A percentile compares a stretch with the other conserved stretches of the same genome.
Conservation (phyloP, 2,797 vertebrate genomes). For the Lepidocolaptes lacrymiger region DNA sequence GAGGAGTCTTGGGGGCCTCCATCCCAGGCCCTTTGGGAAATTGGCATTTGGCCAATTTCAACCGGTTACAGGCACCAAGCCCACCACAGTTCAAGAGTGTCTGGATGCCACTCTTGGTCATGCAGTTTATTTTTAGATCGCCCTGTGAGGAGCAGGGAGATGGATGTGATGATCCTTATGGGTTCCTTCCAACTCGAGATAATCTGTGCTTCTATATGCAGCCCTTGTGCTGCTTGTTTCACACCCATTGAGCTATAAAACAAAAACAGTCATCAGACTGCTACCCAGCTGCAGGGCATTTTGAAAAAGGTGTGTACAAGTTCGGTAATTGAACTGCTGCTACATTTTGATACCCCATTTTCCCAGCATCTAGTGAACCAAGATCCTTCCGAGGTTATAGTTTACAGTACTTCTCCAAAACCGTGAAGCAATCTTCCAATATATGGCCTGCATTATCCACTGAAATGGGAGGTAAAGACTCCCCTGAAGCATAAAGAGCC, state of each 20-base stretch:
- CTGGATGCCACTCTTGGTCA: background rate
- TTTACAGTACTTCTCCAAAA: background rate
- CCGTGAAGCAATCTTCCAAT: background rate
- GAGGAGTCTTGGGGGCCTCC: too few species aligned
- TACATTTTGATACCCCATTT: background rate
- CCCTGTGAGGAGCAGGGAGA: background rate
- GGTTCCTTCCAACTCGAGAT: background rate
- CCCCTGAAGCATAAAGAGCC: background rate
- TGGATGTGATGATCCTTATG: background rate
- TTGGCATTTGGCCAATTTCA: too few species aligned
- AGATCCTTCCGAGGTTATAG: background rate
- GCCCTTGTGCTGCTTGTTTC: background rate
- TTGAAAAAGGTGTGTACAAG: background rate
- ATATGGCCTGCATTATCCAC: background rate
- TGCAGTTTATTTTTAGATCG: background rate
- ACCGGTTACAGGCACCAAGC: too few species aligned
- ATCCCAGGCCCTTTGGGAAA: too few species aligned
- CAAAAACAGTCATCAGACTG: background rate
- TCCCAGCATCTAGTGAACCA: background rate
- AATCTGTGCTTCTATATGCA: background rate
- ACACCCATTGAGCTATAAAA: background rate
- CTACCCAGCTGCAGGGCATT: rapidly evolving
- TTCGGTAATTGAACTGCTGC: background rate
- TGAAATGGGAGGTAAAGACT: background rate
- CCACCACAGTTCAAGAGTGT: background rate